These are phyloP conservation scores for Drepana arcuata DNA, from an alignment of 1,140 invertebrate genomes.

Conservation along the genomic window DNA sequence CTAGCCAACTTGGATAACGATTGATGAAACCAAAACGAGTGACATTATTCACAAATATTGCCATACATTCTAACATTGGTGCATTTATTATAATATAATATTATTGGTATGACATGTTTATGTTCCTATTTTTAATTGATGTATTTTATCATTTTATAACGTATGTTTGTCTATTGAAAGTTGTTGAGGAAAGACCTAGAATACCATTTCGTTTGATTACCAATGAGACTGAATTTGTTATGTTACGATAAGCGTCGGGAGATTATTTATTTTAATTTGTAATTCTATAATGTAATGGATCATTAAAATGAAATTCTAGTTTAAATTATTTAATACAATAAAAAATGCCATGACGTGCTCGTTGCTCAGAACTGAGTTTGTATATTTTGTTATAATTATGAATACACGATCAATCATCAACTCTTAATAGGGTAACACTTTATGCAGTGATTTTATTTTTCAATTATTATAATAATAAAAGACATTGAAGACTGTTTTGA, in stretches of 20 bases:
- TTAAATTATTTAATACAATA: constrained; percentile 22
- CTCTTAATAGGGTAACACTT: too few species aligned
- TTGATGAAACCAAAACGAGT: too few species aligned
- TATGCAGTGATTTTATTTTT: too few species aligned
- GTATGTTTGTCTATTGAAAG: constrained; percentile 15
- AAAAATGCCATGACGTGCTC: constrained; percentile 39
- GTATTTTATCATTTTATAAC: constrained; percentile 1
- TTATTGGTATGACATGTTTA: too few species aligned
- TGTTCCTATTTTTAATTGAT: constrained; percentile 11
- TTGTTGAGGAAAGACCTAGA: constrained; percentile 49
- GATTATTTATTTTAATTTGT: constrained; percentile 59
- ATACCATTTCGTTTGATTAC: constrained; percentile 45
- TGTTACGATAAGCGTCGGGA: constrained; percentile 46
- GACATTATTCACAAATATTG: too few species aligned
- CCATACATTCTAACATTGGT: too few species aligned
- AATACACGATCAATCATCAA: too few species aligned
- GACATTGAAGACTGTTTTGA: constrained; percentile 23
- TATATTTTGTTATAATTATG: too few species aligned
- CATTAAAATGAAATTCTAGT: constrained; percentile 25
- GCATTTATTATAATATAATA: too few species aligned
- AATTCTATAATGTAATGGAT: constrained; percentile 27
- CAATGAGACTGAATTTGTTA: constrained; percentile 69
- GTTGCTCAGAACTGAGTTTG: too few species aligned
- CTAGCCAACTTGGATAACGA: too few species aligned
- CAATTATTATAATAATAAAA: constrained; percentile 19